Evolutionary conservation across 2,888 invertebrate species (phyloP).

Genomic region (Fragum sueziense): DNA sequence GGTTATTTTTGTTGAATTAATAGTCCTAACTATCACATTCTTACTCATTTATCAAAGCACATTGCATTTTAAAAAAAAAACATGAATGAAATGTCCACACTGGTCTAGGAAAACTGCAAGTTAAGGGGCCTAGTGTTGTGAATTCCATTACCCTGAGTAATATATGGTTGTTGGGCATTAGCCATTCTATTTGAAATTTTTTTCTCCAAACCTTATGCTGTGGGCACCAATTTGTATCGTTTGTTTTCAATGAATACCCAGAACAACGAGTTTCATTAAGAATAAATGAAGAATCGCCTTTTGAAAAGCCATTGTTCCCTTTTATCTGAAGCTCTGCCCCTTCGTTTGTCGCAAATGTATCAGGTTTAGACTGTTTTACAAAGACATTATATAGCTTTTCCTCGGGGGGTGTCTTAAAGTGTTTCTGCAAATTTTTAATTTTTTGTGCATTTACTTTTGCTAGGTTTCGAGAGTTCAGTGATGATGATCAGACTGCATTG

Average conservation of each 20-base stretch:
- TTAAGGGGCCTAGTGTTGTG: not conserved
- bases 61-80: not conserved
- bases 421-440: not conserved
- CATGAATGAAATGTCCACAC: not conserved
- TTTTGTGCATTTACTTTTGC: not conserved
- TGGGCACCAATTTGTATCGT: no score
- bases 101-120: not conserved
- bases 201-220: no score
- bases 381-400: not conserved
- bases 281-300: no score
- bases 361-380: no score
- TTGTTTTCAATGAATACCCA: no score
- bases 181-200: no score
- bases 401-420: not conserved
- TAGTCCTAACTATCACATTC: not conserved
- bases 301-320: no score
- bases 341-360: no score
- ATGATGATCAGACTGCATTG: not conserved
- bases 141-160: not conserved
- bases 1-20: no score
- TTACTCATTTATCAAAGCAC: not conserved
- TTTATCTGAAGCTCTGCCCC: no score
- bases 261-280: no score
- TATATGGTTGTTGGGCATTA: no score
- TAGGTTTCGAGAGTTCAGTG: not conserved